These are phyloP conservation scores for Zosterops hypoxanthus DNA, from an alignment of 2,113 vertebrate genomes.

Conservation along the genomic window DNA sequence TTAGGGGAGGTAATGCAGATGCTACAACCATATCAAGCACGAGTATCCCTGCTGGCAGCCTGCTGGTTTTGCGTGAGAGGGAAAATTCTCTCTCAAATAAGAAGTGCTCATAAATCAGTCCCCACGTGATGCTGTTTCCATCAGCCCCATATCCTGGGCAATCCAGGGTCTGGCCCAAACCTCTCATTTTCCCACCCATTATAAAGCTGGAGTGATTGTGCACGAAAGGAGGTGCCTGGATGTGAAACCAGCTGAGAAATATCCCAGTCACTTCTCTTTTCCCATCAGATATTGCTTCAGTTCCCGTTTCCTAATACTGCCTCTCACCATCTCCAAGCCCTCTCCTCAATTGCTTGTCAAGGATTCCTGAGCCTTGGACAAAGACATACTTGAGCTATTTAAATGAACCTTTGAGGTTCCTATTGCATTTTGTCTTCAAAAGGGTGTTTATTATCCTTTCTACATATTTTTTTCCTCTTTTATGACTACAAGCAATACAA, in stretches of 20 bases:
- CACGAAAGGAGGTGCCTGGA: not conserved
- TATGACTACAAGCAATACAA: not conserved
- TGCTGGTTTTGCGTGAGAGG: not conserved
- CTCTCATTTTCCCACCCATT: not conserved
- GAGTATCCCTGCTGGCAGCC: not conserved
- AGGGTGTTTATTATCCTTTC: not conserved
- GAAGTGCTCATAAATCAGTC: not conserved
- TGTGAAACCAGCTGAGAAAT: conserved; percentile 47
- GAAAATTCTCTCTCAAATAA: not conserved
- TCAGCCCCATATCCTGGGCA: not conserved
- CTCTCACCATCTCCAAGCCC: not conserved
- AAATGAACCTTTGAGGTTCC: not conserved
- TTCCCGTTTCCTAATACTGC: conserved; percentile 1
- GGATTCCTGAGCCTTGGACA: not conserved
- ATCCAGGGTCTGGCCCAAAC: not conserved
- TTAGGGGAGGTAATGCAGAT: not conserved
- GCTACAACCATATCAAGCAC: rapidly evolving
- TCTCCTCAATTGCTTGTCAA: not conserved
- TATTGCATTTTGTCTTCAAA: not conserved
- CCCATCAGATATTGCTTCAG: conserved; percentile 16
- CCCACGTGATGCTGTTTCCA: not conserved
- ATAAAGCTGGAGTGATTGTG: not conserved
- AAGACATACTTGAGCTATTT: not conserved
- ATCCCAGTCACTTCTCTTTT: conserved; percentile 40
- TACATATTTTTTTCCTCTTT: not conserved